phyloP scores from a whole-genome alignment of 35 echinoderm and acorn worm genomes.

The Ptychodera flava region DNA sequence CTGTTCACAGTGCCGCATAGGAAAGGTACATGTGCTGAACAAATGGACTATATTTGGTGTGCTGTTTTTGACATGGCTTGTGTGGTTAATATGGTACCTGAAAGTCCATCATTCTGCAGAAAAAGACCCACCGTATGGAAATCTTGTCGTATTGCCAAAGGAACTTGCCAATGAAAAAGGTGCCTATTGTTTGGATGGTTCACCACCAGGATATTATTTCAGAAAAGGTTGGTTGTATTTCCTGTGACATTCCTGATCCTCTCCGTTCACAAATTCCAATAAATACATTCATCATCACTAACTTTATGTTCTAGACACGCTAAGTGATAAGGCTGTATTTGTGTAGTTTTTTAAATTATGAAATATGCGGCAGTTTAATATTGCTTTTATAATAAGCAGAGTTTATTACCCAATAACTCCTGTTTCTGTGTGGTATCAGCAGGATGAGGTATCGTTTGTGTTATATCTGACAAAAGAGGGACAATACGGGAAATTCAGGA shows the following conservation, averaged over 20 bases:
- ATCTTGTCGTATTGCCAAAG: constrained; percentile 2
- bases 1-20: no score
- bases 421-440: no score
- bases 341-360: no score
- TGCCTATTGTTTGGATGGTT: constrained; percentile 8
- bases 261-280: not conserved
- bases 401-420: not conserved
- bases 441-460: no score
- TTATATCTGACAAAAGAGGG: no score
- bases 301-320: not conserved
- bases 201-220: constrained; percentile 6
- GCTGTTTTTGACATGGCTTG: no score
- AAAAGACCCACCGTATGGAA: not conserved
- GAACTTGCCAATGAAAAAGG: not conserved
- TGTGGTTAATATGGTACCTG: no score
- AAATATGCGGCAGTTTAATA: not conserved
- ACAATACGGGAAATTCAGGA: no score
- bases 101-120: no score
- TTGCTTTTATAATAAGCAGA: no score
- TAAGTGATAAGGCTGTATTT: not conserved
- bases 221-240: constrained; percentile 2
- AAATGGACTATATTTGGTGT: no score
- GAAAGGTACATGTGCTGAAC: no score
- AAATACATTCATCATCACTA: not conserved
- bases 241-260: not conserved